Percentiles rank a stretch among this genome's conserved stretches.
phyloP scores from a whole-genome alignment of 2,888 invertebrate species.

The Leptopilina syphax region DNA sequence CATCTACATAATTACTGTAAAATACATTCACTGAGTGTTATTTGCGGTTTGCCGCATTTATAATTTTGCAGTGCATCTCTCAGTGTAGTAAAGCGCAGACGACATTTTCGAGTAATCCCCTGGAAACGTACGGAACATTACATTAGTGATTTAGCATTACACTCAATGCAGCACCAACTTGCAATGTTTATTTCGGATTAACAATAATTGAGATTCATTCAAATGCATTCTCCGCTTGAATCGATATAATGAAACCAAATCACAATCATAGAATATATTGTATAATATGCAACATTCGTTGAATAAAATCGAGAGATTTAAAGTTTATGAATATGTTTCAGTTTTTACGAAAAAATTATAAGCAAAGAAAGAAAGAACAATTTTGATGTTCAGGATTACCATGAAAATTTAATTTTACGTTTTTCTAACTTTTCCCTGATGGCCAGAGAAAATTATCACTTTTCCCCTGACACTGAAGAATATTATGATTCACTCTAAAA shows the following conservation, averaged over 20 bases:
- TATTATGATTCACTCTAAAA: no score
- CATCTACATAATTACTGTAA: neutral
- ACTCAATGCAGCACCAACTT: constrained; percentile 36
- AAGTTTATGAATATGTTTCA: no score
- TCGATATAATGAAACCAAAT: constrained; percentile 29
- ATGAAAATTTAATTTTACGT: no score
- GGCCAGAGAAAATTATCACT: no score
- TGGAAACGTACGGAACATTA: constrained; percentile 22
- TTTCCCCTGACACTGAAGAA: no score
- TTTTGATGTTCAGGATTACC: no score
- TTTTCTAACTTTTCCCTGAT: no score
- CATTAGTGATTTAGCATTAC: constrained; percentile 35
- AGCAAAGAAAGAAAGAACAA: no score
- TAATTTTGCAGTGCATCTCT: constrained; percentile 28
- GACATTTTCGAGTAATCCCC: constrained; percentile 29
- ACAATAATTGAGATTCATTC: constrained; percentile 38
- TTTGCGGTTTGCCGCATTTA: constrained; percentile 32
- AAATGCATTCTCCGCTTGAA: neutral
- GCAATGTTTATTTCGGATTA: constrained; percentile 38
- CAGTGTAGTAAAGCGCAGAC: constrained; percentile 19
- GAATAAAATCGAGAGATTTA: no score
- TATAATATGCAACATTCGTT: no score
- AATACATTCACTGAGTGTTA: constrained; percentile 9
- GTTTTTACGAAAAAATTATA: no score
- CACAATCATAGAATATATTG: neutral